phyloP scores from a whole-genome alignment of 2,888 invertebrate species.

The Apantesis nais region DNA sequence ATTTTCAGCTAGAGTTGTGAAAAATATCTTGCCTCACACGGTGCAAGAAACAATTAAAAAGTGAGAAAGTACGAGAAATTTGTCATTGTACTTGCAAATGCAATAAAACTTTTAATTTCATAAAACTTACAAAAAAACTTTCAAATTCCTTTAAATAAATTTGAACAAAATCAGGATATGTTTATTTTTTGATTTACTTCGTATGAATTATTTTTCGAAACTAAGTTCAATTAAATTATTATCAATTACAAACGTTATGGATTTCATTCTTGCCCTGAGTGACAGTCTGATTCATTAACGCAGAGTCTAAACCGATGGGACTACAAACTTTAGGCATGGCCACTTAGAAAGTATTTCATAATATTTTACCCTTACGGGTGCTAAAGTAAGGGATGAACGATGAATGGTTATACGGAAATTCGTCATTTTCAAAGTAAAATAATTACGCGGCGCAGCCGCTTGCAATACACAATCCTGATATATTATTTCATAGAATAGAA shows the following conservation, averaged over 20 bases:
- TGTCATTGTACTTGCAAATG: background rate
- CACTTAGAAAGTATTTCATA: too few relatives aligned
- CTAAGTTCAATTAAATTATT: too few relatives aligned
- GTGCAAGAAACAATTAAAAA: background rate
- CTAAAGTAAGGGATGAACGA: too few relatives aligned
- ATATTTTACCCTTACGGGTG: too few relatives aligned
- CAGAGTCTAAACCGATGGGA: too few relatives aligned
- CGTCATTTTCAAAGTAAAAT: background rate
- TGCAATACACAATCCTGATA: background rate
- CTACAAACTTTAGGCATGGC: too few relatives aligned
- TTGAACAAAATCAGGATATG: background rate
- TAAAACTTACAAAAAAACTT: background rate
- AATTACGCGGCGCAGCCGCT: background rate
- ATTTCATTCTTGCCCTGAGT: too few relatives aligned
- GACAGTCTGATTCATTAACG: too few relatives aligned
- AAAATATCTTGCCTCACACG: too few relatives aligned
- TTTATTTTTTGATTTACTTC: background rate
- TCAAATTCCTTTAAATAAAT: background rate
- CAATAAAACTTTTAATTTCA: background rate
- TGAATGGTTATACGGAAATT: background rate
- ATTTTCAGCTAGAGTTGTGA: too few relatives aligned
- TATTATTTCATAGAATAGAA: conserved; percentile 46
- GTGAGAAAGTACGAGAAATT: background rate
- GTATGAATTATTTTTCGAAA: background rate
- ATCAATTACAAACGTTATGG: too few relatives aligned